Evolutionary conservation across 2,888 invertebrate species (phyloP).

Genomic region (Drepana falcataria): DNA sequence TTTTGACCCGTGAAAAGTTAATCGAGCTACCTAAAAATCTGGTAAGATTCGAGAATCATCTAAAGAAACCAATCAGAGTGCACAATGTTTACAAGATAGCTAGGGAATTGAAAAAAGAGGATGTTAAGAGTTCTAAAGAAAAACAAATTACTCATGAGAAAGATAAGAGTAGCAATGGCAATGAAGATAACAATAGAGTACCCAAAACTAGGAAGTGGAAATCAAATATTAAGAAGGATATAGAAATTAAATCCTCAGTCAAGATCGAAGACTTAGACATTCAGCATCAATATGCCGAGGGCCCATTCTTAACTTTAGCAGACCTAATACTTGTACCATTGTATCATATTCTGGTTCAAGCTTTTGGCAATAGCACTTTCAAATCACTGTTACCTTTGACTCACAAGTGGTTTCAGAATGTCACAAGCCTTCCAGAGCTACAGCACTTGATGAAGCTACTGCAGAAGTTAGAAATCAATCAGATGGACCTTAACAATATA

Average conservation of each 20-base stretch:
- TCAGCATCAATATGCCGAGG: slow-evolving; percentile 89
- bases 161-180: slow-evolving; percentile 10
- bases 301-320: slow-evolving; percentile 88
- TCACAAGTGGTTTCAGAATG: slow-evolving; percentile 79
- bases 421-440: slow-evolving; percentile 36
- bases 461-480: slow-evolving; percentile 18
- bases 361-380: slow-evolving; percentile 48
- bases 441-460: slow-evolving; percentile 23
- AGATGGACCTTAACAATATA: slow-evolving; percentile 25
- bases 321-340: slow-evolving; percentile 89
- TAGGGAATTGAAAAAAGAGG: slow-evolving; percentile 71
- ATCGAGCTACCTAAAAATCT: slow-evolving; percentile 82
- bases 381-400: slow-evolving; percentile 79
- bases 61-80: slow-evolving; percentile 88
- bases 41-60: slow-evolving; percentile 89
- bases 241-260: slow-evolving; percentile 56
- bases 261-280: slow-evolving; percentile 74
- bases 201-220: slow-evolving; percentile 70
- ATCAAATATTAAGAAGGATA: slow-evolving; percentile 57
- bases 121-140: slow-evolving; percentile 18
- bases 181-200: slow-evolving; percentile 29
- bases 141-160: slow-evolving; percentile 18
- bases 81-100: slow-evolving; percentile 91
- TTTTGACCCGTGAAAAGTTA: slow-evolving; percentile 34
- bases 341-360: slow-evolving; percentile 79